Base-by-base conservation (phyloP, 2,797 vertebrate species). In the Microhierax caerulescens region DNA sequence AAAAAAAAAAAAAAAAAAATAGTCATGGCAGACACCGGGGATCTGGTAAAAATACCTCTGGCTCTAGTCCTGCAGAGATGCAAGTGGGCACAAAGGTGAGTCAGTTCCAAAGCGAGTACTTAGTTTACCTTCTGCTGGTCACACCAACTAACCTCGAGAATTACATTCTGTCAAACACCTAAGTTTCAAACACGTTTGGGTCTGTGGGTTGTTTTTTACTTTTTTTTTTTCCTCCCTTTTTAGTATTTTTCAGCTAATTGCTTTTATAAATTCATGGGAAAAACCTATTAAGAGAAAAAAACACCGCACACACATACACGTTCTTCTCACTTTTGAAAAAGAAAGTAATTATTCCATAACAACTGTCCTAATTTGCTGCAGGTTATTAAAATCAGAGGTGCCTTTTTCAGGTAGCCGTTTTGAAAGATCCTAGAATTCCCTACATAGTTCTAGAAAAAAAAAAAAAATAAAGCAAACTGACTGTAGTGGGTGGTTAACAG, bases 261-360 rank as follows among this genome's bases (percentile, higher is more conserved):
- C 18, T 83, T 37, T 16, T 45, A 65, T 68, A 68, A 65, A 23
- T 24, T 10, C 11, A 48, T 12, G 7, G 2, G 10, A 18, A 65
- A 79, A 81, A 56, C 1, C 1, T 14, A 51, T 10, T 11, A 59
- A 32, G 13, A 75, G 25, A 36, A 57, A 80, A 80, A 88, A 43
- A 1, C 4, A 9, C 2, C 16, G 27, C n/a, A 41, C 11, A 50
- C 3, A 53, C 1, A 0, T 30, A 57, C 34, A 20, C 5, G 1
- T 11, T 81, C 47, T 56, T 6, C 23, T 63, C n/a, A 9, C 20
- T 20, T 37, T 25, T 48, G 18, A 61, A 63, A 75, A 65, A 23
- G 12, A 30, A 34, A 36, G 5, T 21, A 21, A 34, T 20, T 23
- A 3, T 63, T 70, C 43, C 27, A 9, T 19, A 57, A 37, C 2